Conservation (phyloP, 2,888 invertebrate genomes). For the Stegana nigrithorax region DNA sequence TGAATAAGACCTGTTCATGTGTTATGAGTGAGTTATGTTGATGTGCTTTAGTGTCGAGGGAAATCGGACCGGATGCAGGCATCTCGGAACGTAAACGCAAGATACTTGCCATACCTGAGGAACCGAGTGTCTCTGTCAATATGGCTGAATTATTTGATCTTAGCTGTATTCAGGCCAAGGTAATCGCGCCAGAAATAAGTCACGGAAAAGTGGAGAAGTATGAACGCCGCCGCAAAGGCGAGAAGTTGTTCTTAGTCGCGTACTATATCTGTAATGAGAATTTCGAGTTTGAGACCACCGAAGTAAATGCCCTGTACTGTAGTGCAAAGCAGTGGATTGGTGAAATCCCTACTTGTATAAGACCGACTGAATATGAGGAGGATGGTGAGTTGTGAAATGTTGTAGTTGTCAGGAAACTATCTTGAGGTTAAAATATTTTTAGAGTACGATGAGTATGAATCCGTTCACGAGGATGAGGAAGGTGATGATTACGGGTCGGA, state of each 20-base stretch:
- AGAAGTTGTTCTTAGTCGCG: slow-evolving; percentile 72
- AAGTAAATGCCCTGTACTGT: slow-evolving; percentile 71
- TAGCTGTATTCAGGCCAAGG: slow-evolving; percentile 63
- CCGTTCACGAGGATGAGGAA: slow-evolving; percentile 25
- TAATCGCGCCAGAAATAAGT: slow-evolving; percentile 65
- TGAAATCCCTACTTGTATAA: slow-evolving; percentile 70
- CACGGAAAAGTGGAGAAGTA: slow-evolving; percentile 65
- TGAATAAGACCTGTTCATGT: not conserved
- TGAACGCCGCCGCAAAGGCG: slow-evolving; percentile 62
- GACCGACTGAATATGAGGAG: slow-evolving; percentile 45
- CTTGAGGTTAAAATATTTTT: slow-evolving; percentile 7
- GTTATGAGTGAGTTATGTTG: not conserved
- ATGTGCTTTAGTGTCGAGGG: not conserved
- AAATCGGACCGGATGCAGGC: not conserved
- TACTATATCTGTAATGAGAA: slow-evolving; percentile 72
- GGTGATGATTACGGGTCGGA: slow-evolving; percentile 23
- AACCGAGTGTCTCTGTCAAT: slow-evolving; percentile 52
- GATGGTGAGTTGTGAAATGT: slow-evolving; percentile 31
- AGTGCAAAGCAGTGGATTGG: slow-evolving; percentile 73
- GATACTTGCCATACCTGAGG: slow-evolving; percentile 57
- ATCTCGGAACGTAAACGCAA: slow-evolving; percentile 44
- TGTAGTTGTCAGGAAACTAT: slow-evolving; percentile 23
- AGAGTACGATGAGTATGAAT: slow-evolving; percentile 46
- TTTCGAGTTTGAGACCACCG: slow-evolving; percentile 69
- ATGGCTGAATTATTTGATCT: slow-evolving; percentile 62